Conservation (phyloP, 2,113 vertebrate species). For the Nycticryphes semicollaris region DNA sequence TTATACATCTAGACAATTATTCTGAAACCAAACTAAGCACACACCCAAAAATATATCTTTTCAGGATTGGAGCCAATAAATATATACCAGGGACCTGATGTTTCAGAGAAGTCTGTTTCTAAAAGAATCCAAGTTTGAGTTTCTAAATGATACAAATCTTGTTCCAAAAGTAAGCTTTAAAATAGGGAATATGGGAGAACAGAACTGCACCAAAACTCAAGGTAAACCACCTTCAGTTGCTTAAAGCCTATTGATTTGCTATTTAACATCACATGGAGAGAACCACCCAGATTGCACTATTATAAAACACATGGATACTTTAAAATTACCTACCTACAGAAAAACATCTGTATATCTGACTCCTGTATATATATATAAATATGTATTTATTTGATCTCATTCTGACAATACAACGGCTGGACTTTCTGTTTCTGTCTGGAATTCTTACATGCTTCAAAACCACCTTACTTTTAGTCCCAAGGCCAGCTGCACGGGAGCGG, state of each 20-base stretch:
- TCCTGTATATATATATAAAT: not conserved
- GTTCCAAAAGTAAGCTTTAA: not conserved
- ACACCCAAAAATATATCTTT: not conserved
- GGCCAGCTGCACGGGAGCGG: not conserved
- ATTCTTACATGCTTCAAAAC: not conserved
- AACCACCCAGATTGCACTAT: not conserved
- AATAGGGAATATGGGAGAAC: not conserved
- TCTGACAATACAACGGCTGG: not conserved
- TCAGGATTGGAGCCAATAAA: not conserved
- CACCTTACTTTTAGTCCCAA: not conserved
- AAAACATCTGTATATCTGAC: not conserved
- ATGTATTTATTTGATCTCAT: not conserved
- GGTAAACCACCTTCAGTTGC: not conserved
- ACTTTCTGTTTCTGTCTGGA: not conserved
- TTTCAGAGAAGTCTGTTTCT: not conserved
- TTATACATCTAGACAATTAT: not conserved
- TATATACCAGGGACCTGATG: not conserved
- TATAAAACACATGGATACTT: not conserved
- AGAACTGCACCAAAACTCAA: not conserved
- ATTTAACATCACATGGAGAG: not conserved
- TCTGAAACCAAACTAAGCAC: conserved; percentile 18
- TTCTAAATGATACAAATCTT: not conserved
- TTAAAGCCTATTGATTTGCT: not conserved
- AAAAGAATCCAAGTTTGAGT: not conserved
- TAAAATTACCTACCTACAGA: not conserved